Percentiles rank a stretch among this genome's conserved stretches.
These are phyloP conservation scores for Hypselothyrea guttata DNA, from an alignment of 2,888 invertebrate species.

Conservation along the genomic window DNA sequence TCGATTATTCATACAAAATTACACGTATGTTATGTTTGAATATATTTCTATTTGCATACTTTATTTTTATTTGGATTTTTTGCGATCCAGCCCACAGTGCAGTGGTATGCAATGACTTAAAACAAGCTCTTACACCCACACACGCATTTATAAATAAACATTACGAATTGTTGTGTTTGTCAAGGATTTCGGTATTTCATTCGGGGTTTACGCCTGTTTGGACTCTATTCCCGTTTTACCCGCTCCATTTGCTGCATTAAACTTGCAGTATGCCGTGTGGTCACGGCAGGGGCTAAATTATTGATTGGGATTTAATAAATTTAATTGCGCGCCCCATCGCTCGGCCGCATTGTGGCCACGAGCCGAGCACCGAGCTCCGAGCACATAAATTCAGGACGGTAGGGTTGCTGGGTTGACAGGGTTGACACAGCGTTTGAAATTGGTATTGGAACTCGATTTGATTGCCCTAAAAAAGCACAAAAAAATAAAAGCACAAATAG, in stretches of 20 bases:
- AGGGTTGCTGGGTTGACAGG: background rate
- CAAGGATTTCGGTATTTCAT: background rate
- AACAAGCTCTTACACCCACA: no score
- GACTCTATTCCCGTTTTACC: background rate
- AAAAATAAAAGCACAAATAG: conserved; percentile 11
- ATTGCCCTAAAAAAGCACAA: background rate
- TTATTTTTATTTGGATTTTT: no score
- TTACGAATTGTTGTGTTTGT: no score
- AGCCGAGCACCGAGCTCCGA: conserved; percentile 3
- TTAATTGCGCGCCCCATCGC: conserved; percentile 56
- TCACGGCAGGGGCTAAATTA: conserved; percentile 57
- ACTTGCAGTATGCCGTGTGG: conserved; percentile 11
- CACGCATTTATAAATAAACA: no score
- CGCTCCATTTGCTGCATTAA: background rate
- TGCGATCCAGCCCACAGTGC: no score
- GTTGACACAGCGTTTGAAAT: background rate
- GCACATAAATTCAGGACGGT: conserved; percentile 4
- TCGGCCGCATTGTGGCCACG: conserved; percentile 36
- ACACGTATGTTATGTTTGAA: no score
- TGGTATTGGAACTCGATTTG: background rate
- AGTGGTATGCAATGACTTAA: no score
- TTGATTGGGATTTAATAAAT: conserved; percentile 76
- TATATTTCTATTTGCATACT: no score
- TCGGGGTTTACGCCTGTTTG: no score
- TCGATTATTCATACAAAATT: no score